phyloP scores from a whole-genome alignment of 1,140 invertebrate genomes.

The Triops cancriformis region DNA sequence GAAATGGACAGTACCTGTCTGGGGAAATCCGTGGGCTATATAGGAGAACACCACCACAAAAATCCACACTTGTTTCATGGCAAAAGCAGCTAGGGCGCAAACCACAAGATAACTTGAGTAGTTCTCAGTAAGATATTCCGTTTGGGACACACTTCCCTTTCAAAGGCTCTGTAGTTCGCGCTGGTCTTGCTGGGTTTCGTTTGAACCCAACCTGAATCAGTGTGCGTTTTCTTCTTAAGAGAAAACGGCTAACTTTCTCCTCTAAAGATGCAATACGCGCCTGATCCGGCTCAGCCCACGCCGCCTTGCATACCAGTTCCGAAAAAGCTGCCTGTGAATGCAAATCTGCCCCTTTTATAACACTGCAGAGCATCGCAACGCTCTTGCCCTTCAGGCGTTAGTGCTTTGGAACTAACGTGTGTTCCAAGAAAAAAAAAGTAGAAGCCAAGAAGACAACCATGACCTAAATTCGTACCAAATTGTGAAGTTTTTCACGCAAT shows the following conservation, averaged over 20 bases:
- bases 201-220: neutral
- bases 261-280: neutral
- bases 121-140: too few species aligned
- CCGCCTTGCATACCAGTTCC: neutral
- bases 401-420: neutral
- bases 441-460: neutral
- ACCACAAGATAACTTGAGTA: too few species aligned
- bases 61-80: neutral
- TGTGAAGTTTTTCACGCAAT: neutral
- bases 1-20: neutral
- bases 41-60: neutral
- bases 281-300: neutral
- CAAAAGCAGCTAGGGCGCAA: too few species aligned
- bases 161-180: neutral
- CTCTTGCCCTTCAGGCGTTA: neutral
- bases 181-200: neutral
- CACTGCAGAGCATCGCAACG: neutral
- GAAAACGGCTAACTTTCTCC: neutral
- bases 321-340: neutral
- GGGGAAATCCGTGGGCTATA: neutral
- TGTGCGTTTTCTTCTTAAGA: neutral
- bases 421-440: neutral
- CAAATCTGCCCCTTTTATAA: neutral
- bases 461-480: neutral
- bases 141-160: neutral